These are phyloP conservation scores for Thomomys bottae DNA, from an alignment of 2,113 vertebrate species.

Conservation along the genomic window DNA sequence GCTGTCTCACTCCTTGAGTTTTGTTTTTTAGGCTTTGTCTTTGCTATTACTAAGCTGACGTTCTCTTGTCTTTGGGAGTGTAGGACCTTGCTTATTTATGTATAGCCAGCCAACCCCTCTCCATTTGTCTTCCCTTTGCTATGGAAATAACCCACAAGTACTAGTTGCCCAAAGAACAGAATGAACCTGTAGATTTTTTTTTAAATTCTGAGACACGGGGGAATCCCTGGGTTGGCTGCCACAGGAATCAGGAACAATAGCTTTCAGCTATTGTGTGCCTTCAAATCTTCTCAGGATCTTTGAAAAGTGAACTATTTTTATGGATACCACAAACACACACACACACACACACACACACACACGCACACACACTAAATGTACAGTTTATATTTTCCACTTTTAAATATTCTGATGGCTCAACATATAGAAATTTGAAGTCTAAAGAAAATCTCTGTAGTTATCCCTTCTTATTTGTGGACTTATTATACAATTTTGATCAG, in stretches of 20 bases:
- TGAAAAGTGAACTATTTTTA: slow-evolving; percentile 48
- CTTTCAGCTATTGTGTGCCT: slow-evolving; percentile 15
- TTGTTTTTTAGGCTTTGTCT: not conserved
- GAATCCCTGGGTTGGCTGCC: not conserved
- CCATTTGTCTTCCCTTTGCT: slow-evolving; percentile 51
- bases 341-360: not conserved
- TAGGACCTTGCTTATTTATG: slow-evolving; percentile 51
- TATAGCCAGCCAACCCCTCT: not conserved
- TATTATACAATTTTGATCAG: no score
- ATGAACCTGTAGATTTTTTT: slow-evolving; percentile 31
- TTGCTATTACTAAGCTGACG: not conserved
- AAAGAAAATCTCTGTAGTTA: not conserved
- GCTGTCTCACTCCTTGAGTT: not conserved
- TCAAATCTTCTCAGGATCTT: slow-evolving; percentile 6
- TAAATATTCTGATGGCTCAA: not conserved
- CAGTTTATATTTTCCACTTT: slow-evolving; percentile 28
- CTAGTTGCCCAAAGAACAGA: slow-evolving; percentile 8
- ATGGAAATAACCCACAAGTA: slow-evolving; percentile 41
- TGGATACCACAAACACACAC: not conserved
- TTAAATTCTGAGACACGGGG: slow-evolving; percentile 22
- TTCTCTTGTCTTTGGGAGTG: not conserved
- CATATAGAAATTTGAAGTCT: slow-evolving; percentile 7
- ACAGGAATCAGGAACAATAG: slow-evolving; percentile 25
- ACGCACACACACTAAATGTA: not conserved
- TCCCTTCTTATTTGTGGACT: no score